Evolutionary conservation across 2,797 vertebrate genomes (phyloP), one percentile per base, ranked within the genome.

Genomic region (Lates japonicus): DNA sequence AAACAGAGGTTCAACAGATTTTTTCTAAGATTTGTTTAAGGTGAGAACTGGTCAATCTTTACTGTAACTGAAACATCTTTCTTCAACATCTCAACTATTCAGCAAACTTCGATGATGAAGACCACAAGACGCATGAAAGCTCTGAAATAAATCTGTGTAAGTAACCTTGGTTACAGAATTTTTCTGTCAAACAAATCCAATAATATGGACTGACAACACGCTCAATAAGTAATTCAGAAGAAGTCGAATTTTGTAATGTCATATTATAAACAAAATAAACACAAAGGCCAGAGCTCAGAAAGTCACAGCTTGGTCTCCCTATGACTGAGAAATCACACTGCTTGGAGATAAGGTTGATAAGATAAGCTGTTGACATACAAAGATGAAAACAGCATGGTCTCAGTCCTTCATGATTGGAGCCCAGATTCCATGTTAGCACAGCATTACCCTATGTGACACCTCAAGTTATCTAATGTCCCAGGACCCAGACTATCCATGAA

Each of bases 1-100:
- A 60, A 48, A 49, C 7, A 25, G 9, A 58, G n/a, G 48, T 33
- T 55, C 39, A 64, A 59, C 39, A 39, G 52, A 13, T 55, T 70
- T 19, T 25, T 37, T 33, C 41, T 37, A 25, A 46, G 5, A 29
- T 44, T 29, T 37, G 60, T 51, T 55, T 19, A 31, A 62, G n/a
- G 51, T 59, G 25, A 29, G 25, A 29, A 29, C 25, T 29, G 25
- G 25, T 29, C 25, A 29, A 29, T 29, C 25, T 29, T 29, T 29
- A 29, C 25, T 29, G 25, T 29, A 14, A 29, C 2, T 54, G 29
- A 57, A 57, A 33, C 52, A 25, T 29, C 22, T 31, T n/a, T 16
- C 25, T 33, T 57, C 52, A 25, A 14, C 22, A 17, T 16, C 25
- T 33, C 33, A 6, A 57, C 29, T 7, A 16, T 7, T 33, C 8